phyloP scores from a whole-genome alignment of 2,113 vertebrate genomes.

The Trichomycterus rosablanca region DNA sequence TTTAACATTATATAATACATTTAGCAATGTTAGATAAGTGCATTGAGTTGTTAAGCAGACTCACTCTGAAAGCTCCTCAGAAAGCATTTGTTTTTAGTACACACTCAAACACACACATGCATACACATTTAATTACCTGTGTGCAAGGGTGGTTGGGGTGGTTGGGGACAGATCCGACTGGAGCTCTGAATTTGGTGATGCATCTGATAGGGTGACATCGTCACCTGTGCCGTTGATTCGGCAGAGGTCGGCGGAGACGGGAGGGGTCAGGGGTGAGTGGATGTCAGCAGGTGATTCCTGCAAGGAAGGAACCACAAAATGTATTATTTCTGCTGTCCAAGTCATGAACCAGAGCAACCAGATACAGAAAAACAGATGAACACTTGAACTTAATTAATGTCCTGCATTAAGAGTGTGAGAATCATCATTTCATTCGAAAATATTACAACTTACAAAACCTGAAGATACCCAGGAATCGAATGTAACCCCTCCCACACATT shows the following conservation, averaged over 20 bases:
- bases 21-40: constrained; percentile 14
- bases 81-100: too few relatives aligned
- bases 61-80: too few relatives aligned
- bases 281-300: constrained; percentile 72
- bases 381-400: too few relatives aligned
- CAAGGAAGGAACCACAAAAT: constrained; percentile 21
- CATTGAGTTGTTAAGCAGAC: constrained; percentile 21
- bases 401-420: too few relatives aligned
- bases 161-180: constrained; percentile 90
- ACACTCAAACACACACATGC: too few relatives aligned
- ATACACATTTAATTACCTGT: constrained; percentile 76
- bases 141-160: constrained; percentile 86
- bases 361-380: too few relatives aligned
- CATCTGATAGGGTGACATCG: constrained; percentile 75
- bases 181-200: constrained; percentile 82
- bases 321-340: too few relatives aligned
- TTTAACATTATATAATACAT: constrained; percentile 28
- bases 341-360: too few relatives aligned
- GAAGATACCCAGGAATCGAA: too few relatives aligned
- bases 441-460: too few relatives aligned
- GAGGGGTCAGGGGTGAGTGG: constrained; percentile 85
- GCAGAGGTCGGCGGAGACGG: constrained; percentile 53
- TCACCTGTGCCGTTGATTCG: constrained; percentile 94
- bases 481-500: too few relatives aligned
- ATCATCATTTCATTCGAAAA: too few relatives aligned